phyloP scores from a whole-genome alignment of 1,140 invertebrate species.

The Galleria mellonella region DNA sequence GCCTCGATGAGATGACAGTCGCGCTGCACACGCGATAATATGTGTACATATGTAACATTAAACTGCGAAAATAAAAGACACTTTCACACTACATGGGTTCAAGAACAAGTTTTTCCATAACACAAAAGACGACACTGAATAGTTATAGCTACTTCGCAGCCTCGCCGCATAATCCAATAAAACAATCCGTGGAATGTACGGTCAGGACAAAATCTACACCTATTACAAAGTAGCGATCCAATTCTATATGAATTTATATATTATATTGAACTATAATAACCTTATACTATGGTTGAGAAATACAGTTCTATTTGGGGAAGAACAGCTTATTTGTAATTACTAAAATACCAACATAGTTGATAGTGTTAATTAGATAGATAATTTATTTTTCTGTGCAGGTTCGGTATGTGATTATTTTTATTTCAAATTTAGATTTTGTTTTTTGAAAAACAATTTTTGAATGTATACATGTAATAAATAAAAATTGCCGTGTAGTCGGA shows the following conservation, averaged over 20 bases:
- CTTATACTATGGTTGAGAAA: not conserved
- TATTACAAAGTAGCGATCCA: conserved; percentile 11
- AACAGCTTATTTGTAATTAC: no score
- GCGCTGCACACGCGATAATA: conserved; percentile 56
- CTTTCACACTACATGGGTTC: conserved; percentile 74
- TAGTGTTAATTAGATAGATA: no score
- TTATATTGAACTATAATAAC: not conserved
- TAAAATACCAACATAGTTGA: no score
- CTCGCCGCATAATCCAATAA: conserved; percentile 72
- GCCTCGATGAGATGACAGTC: conserved; percentile 49
- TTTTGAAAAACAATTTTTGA: no score
- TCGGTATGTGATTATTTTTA: no score
- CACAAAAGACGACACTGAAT: conserved; percentile 74
- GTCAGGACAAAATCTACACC: conserved; percentile 29
- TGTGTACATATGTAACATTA: conserved; percentile 74
- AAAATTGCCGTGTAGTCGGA: no score
- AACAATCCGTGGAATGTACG: conserved; percentile 71
- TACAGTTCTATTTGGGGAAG: not conserved
- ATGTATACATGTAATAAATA: no score
- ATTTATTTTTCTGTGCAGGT: no score
- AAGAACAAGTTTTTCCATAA: conserved; percentile 75
- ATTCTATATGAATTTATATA: conserved; percentile 4
- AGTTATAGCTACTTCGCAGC: conserved; percentile 72
- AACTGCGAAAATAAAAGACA: conserved; percentile 72
- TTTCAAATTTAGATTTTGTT: no score